Conservation (phyloP, 30 jellyfish, hydroid and myxozoan species). For the Aurelia sp. region DNA sequence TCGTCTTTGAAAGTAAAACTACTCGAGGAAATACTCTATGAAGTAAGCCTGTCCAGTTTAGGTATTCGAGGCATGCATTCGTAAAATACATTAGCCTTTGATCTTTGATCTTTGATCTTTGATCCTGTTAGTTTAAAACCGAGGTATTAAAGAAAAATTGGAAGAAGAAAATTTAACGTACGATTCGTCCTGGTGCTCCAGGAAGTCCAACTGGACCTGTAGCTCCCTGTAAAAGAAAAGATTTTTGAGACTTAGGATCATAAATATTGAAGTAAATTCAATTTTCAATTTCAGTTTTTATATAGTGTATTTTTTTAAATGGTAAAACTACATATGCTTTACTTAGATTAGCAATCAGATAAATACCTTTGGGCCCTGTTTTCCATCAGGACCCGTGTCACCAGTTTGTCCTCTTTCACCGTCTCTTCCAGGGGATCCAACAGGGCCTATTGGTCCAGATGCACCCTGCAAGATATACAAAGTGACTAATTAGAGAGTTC, state of each 20-base stretch:
- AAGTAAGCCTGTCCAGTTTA: no score
- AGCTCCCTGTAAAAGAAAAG: slow-evolving; percentile 27
- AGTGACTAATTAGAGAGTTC: neutral
- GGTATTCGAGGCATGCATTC: no score
- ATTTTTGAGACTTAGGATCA: neutral
- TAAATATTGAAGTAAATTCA: no score
- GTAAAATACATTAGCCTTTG: no score
- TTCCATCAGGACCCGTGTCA: slow-evolving; percentile 67
- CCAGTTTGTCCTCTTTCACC: slow-evolving; percentile 90
- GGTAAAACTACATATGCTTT: neutral
- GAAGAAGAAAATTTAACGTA: neutral
- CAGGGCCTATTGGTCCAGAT: slow-evolving; percentile 85
- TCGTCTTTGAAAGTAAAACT: no score
- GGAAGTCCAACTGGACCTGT: slow-evolving; percentile 65
- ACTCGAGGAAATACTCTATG: no score
- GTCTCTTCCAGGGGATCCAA: slow-evolving; percentile 81
- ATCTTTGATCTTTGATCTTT: no score
- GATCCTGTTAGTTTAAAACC: no score
- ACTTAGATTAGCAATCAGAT: neutral
- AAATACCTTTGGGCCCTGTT: slow-evolving; percentile 32
- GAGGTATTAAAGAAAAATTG: no score
- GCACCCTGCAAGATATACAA: slow-evolving; percentile 53
- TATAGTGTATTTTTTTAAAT: neutral
- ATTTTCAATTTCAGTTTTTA: neutral
- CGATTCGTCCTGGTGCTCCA: slow-evolving; percentile 48